These are phyloP conservation scores for Drosophila paulistorum DNA, from an alignment of 1,140 invertebrate species.

Conservation along the genomic window DNA sequence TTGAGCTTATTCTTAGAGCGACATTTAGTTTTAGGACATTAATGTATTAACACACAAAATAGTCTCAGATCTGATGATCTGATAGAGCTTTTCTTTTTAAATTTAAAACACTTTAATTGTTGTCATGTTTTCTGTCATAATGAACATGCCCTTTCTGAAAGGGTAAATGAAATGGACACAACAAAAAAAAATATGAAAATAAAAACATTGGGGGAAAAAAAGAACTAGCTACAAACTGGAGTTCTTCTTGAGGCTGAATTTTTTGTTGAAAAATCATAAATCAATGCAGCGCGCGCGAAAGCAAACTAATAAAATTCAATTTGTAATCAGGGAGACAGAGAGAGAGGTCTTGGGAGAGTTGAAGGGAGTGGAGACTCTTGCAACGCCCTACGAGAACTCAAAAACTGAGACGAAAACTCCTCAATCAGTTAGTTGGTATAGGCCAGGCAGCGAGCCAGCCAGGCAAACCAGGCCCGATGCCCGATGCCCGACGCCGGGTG, in stretches of 20 bases:
- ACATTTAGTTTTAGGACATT: no score
- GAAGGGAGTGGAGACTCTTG: conserved; percentile 29
- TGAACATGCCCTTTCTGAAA: no score
- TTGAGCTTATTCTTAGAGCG: no score
- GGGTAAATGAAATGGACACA: neutral
- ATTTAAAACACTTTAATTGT: no score
- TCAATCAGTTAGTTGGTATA: conserved; percentile 49
- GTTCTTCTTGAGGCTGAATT: conserved; percentile 33
- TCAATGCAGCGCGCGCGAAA: conserved; percentile 65
- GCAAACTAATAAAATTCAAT: conserved; percentile 76
- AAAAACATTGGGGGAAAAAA: neutral
- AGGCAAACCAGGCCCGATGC: neutral
- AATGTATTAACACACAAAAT: no score
- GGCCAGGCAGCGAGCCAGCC: conserved; percentile 19
- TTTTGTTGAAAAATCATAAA: conserved; percentile 70
- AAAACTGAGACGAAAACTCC: conserved; percentile 25
- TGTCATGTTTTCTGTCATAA: no score
- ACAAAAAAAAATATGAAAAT: neutral
- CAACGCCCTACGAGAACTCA: conserved; percentile 61
- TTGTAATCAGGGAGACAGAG: conserved; percentile 59
- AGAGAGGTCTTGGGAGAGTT: neutral
- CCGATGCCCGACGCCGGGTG: no score
- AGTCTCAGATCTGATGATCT: no score
- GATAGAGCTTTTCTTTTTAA: no score
- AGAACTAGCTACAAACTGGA: conserved; percentile 30